Conservation (phyloP, 1,140 invertebrate genomes). For the Lasioglossum baleicum region DNA sequence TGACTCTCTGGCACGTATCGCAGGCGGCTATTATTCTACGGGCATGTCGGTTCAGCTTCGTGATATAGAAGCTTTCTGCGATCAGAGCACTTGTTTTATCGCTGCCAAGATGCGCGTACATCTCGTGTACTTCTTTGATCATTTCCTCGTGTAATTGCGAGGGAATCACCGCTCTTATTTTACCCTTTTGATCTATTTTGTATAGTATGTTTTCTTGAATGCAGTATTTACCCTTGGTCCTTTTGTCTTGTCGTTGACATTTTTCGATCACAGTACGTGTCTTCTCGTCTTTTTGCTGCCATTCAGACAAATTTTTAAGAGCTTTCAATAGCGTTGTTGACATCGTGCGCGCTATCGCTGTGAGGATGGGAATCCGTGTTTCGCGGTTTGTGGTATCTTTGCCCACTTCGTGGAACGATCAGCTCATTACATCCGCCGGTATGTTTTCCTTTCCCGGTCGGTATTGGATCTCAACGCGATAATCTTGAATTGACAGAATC, state of each 20-base stretch:
- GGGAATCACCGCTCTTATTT: not conserved
- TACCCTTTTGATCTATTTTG: not conserved
- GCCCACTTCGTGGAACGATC: accelerated
- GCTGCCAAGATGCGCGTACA: not conserved
- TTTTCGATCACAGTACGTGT: not conserved
- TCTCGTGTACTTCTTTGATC: not conserved
- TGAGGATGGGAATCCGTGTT: not conserved
- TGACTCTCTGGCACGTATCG: not conserved
- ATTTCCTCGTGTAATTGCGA: not conserved
- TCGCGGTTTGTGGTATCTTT: not conserved
- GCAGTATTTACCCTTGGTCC: not conserved
- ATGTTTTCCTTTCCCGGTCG: not conserved
- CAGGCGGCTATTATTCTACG: not conserved
- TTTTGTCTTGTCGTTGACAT: not conserved
- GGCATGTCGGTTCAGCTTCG: not conserved
- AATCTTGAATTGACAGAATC: no score
- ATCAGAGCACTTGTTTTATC: not conserved
- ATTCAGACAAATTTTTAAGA: not conserved
- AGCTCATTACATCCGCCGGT: not conserved
- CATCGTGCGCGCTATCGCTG: not conserved
- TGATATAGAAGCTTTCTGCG: not conserved
- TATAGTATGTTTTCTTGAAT: not conserved
- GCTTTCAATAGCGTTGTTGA: not conserved
- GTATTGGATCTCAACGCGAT: no score
- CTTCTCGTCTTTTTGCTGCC: not conserved